Evolutionary conservation across 2,888 invertebrate genomes (phyloP).

Genomic region (Tinea semifulvella): DNA sequence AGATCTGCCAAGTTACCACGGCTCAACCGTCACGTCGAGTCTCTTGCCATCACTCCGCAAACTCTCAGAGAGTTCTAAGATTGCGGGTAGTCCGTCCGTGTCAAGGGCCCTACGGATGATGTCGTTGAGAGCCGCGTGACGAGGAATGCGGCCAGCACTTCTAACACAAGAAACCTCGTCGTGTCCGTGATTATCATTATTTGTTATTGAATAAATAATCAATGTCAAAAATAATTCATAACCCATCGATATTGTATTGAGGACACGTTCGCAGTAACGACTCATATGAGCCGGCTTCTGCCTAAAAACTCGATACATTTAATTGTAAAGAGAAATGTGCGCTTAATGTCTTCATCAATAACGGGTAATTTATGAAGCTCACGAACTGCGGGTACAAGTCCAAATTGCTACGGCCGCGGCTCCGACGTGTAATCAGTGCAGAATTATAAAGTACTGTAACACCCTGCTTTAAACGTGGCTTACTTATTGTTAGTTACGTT

Average conservation of each 20-base stretch:
- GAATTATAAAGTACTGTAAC: conserved; percentile 61
- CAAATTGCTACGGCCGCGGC: conserved; percentile 71
- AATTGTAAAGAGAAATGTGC: conserved; percentile 46
- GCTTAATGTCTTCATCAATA: conserved; percentile 68
- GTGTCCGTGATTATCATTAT: too few species aligned
- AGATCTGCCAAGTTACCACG: too few species aligned
- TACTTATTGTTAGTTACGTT: conserved; percentile 4
- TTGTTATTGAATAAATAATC: background rate
- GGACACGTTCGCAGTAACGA: background rate
- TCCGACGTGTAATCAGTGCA: conserved; percentile 66
- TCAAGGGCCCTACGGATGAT: too few species aligned
- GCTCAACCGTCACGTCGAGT: too few species aligned
- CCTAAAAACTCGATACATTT: conserved; percentile 20
- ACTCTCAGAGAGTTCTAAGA: too few species aligned
- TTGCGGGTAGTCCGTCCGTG: too few species aligned
- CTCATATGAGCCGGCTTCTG: background rate
- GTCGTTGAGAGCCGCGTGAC: too few species aligned
- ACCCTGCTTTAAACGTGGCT: conserved; percentile 10
- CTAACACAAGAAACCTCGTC: too few species aligned
- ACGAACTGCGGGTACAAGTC: conserved; percentile 57
- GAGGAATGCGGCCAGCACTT: too few species aligned
- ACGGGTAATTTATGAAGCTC: conserved; percentile 65
- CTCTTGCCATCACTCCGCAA: too few species aligned
- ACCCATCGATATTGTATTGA: background rate
- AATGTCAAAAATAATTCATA: background rate